Evolutionary conservation across 2,888 invertebrate genomes (phyloP).

Genomic region (Drosophila lutescens): DNA sequence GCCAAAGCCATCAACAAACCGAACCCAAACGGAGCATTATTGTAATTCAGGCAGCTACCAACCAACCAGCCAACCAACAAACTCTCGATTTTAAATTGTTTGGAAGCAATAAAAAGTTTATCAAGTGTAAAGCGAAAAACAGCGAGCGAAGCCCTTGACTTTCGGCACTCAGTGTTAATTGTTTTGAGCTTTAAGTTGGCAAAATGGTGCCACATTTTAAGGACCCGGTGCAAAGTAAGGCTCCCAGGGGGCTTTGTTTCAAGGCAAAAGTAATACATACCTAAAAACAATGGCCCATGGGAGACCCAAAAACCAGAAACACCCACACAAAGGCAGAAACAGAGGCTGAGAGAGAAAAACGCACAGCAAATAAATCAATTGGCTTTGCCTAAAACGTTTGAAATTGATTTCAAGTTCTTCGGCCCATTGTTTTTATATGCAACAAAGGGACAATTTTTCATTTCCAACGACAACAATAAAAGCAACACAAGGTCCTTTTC

Average conservation of each 20-base stretch:
- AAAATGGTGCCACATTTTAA: conserved; percentile 43
- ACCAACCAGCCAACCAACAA: conserved; percentile 6
- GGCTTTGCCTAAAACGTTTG: conserved; percentile 76
- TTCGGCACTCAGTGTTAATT: conserved; percentile 66
- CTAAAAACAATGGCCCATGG: conserved; percentile 40
- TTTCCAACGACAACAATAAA: conserved; percentile 60
- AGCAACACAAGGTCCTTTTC: conserved; percentile 36
- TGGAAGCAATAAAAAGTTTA: conserved; percentile 80
- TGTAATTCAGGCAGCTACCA: conserved; percentile 45
- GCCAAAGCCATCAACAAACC: conserved; percentile 33
- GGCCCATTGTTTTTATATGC: conserved; percentile 76
- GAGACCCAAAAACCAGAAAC: conserved; percentile 11
- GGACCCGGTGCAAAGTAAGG: conserved; percentile 49
- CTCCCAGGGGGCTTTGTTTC: conserved; percentile 43
- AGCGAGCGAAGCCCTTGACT: conserved; percentile 51
- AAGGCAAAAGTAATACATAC: conserved; percentile 51
- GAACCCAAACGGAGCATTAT: conserved; percentile 40
- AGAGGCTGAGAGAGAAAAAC: not conserved
- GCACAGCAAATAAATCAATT: conserved; percentile 71
- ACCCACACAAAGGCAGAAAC: conserved; percentile 9
- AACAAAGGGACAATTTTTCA: conserved; percentile 78
- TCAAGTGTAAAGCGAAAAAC: conserved; percentile 69
- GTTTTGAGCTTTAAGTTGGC: conserved; percentile 52
- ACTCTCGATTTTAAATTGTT: conserved; percentile 73
- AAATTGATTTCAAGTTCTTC: conserved; percentile 78